phyloP scores from a whole-genome alignment of 2,888 invertebrate species.

The Eupithecia pulchellata region DNA sequence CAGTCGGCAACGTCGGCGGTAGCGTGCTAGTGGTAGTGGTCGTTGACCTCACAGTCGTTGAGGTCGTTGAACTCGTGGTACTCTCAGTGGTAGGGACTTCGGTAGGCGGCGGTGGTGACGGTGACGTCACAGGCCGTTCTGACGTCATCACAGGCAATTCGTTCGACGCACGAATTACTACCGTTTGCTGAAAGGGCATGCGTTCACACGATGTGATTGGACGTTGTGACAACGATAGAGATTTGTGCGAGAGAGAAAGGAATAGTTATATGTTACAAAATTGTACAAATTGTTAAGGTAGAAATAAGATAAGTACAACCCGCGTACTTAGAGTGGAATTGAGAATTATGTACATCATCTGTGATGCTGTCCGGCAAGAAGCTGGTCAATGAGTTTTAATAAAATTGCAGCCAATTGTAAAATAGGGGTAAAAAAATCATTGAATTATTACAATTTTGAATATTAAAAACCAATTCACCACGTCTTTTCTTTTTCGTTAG shows the following conservation, averaged over 20 bases:
- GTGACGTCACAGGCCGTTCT: slow-evolving; percentile 60
- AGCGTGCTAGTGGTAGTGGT: slow-evolving; percentile 55
- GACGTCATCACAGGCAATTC: slow-evolving; percentile 71
- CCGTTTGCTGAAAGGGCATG: slow-evolving; percentile 85
- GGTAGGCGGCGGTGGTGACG: slow-evolving; percentile 52
- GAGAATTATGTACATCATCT: background rate
- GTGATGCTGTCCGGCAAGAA: too few species aligned
- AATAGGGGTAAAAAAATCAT: background rate
- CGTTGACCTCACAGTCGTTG: slow-evolving; percentile 51
- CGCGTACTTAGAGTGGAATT: background rate
- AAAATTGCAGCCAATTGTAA: background rate
- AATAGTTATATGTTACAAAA: slow-evolving; percentile 4
- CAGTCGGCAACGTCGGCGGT: slow-evolving; percentile 51
- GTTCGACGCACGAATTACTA: slow-evolving; percentile 80
- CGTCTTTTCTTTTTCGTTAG: background rate
- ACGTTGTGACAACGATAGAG: slow-evolving; percentile 64
- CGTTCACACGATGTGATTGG: slow-evolving; percentile 79
- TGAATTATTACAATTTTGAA: background rate
- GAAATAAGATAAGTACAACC: background rate
- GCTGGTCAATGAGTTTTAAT: too few species aligned
- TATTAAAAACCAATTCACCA: background rate
- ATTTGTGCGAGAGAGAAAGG: slow-evolving; percentile 16
- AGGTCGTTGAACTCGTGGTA: slow-evolving; percentile 49
- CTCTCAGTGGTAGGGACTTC: slow-evolving; percentile 52
- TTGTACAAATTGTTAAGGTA: background rate